These are phyloP conservation scores for Actinia tenebrosa DNA, from an alignment of 64 coral and sea anemone species.

Conservation along the genomic window DNA sequence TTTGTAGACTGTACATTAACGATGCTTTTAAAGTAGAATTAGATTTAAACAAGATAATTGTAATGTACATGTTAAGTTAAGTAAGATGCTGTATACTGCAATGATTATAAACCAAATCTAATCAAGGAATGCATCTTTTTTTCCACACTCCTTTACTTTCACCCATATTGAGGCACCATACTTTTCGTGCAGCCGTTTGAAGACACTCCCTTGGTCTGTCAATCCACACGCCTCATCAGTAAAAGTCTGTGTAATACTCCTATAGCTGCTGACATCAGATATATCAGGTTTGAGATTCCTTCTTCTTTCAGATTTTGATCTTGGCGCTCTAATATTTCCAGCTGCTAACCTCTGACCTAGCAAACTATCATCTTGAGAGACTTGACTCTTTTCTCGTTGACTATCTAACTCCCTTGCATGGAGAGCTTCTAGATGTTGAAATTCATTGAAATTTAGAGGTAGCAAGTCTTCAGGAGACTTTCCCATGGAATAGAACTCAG, in stretches of 20 bases:
- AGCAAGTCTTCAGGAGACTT: slow-evolving; percentile 57
- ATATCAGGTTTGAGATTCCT: slow-evolving; percentile 40
- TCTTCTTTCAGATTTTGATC: slow-evolving; percentile 83
- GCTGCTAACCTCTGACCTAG: slow-evolving; percentile 18
- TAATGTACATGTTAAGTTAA: not conserved
- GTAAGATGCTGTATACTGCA: not conserved
- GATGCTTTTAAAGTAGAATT: not conserved
- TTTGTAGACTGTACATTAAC: too few relatives aligned
- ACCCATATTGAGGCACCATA: slow-evolving; percentile 97
- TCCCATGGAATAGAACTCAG: slow-evolving; percentile 29
- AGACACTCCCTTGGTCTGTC: slow-evolving; percentile 48
- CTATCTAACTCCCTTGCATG: slow-evolving; percentile 47
- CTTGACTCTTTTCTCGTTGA: not conserved
- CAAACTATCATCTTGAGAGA: slow-evolving; percentile 41
- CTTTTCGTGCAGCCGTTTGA: slow-evolving; percentile 74
- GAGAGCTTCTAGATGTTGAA: slow-evolving; percentile 59
- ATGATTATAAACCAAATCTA: not conserved
- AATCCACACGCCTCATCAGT: slow-evolving; percentile 20
- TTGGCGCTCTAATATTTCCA: slow-evolving; percentile 23
- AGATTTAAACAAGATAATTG: not conserved
- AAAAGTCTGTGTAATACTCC: slow-evolving; percentile 24
- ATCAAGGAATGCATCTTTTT: slow-evolving; percentile 29
- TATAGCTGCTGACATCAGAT: slow-evolving; percentile 8
- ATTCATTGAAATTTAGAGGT: slow-evolving; percentile 69
- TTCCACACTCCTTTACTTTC: slow-evolving; percentile 88